Conservation (phyloP, 2,888 invertebrate species). For the Leptothorax acervorum region DNA sequence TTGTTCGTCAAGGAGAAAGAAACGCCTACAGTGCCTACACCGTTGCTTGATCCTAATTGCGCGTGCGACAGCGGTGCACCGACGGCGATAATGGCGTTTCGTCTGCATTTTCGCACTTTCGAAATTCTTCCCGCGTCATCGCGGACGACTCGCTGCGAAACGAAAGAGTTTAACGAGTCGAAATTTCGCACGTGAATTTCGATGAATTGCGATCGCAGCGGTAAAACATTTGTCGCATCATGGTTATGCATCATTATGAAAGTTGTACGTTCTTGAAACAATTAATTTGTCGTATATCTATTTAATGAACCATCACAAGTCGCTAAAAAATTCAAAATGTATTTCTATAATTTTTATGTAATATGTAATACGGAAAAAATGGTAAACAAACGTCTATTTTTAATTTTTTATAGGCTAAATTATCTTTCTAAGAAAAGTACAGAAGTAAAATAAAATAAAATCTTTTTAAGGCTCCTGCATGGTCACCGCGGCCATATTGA, state of each 20-base stretch:
- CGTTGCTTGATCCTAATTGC: slow-evolving; percentile 57
- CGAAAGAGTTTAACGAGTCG: slow-evolving; percentile 20
- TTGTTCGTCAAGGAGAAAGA: slow-evolving; percentile 46
- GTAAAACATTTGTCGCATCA: background rate
- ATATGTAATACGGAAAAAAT: background rate
- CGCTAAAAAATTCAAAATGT: background rate
- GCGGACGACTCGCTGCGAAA: background rate
- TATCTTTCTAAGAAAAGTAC: background rate
- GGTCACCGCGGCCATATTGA: too few relatives aligned
- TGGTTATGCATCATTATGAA: background rate
- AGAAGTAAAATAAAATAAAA: background rate
- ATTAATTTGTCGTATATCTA: slow-evolving; percentile 8
- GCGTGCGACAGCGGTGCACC: background rate
- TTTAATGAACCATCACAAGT: background rate
- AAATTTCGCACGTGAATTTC: slow-evolving; percentile 9
- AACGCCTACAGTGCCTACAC: background rate
- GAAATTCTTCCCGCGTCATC: slow-evolving; percentile 2
- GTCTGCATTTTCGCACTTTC: slow-evolving; percentile 13
- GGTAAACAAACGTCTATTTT: background rate
- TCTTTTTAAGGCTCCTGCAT: background rate
- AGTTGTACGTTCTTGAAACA: background rate
- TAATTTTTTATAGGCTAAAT: background rate
- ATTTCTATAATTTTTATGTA: slow-evolving; percentile 4
- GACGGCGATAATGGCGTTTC: slow-evolving; percentile 21
- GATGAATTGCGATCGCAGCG: background rate